Percentiles rank a stretch among this genome's conserved stretches.
phyloP scores from a whole-genome alignment of 2,888 invertebrate species.

The Stratiomys singularior region DNA sequence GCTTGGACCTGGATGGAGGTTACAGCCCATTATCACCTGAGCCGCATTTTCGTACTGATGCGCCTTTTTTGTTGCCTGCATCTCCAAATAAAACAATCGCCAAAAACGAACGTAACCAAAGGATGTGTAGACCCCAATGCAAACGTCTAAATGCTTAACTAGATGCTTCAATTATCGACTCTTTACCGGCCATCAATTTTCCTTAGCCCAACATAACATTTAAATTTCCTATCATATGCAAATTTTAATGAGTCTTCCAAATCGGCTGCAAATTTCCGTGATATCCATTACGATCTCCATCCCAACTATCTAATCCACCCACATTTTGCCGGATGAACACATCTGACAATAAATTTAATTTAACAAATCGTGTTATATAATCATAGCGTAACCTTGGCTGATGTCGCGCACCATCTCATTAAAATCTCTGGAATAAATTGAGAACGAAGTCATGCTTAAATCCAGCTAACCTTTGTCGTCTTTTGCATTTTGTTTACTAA shows the following conservation, averaged over 20 bases:
- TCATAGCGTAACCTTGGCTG: conserved; percentile 34
- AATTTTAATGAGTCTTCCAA: neutral
- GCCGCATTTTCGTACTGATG: no score
- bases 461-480: conserved; percentile 5
- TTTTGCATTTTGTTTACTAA: conserved; percentile 1
- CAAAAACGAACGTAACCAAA: no score
- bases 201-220: no score
- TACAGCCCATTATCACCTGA: no score
- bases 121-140: no score
- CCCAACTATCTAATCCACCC: conserved; percentile 18
- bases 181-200: no score
- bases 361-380: conserved; percentile 33
- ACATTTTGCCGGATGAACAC: conserved; percentile 40
- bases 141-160: no score
- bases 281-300: neutral
- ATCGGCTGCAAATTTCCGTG: conserved; percentile 1
- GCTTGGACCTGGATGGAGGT: no score
- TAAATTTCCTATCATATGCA: no score
- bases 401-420: conserved; percentile 33
- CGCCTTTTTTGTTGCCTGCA: no score
- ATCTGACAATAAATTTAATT: conserved; percentile 28
- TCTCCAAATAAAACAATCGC: no score
- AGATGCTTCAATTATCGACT: no score
- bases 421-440: conserved; percentile 30
- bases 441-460: conserved; percentile 12